Evolutionary conservation across 2,888 invertebrate species (phyloP).

Genomic region (Charanyca ferruginea): DNA sequence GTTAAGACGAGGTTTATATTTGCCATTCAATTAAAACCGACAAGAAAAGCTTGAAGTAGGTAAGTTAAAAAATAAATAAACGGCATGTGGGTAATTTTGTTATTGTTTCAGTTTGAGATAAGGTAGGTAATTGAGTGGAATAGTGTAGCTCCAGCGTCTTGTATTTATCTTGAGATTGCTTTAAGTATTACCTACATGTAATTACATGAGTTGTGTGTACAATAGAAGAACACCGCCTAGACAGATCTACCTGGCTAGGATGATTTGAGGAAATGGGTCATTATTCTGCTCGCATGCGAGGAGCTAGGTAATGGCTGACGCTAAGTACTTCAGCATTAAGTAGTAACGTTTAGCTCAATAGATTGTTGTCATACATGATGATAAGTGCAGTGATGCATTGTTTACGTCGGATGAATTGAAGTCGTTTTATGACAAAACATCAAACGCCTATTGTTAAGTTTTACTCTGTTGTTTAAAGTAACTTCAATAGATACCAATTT

Average conservation of each 20-base stretch:
- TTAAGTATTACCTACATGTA: constrained; percentile 13
- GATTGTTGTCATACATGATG: constrained; percentile 47
- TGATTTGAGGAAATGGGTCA: constrained; percentile 48
- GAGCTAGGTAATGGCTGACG: constrained; percentile 27
- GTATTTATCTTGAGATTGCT: constrained; percentile 27
- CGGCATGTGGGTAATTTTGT: constrained; percentile 5
- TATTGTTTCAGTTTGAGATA: constrained; percentile 9
- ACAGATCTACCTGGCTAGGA: constrained; percentile 17
- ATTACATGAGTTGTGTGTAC: constrained; percentile 14
- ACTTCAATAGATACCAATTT: no score
- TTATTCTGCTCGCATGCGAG: constrained; percentile 47
- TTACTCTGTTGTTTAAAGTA: no score
- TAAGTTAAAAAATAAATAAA: constrained; percentile 11
- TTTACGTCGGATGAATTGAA: constrained; percentile 9
- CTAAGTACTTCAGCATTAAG: constrained; percentile 23
- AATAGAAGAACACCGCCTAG: constrained; percentile 3
- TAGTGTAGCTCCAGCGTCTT: background rate
- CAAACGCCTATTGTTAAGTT: no score
- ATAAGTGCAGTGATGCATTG: constrained; percentile 33
- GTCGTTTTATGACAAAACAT: background rate
- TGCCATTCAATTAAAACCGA: constrained; percentile 28
- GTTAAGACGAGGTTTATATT: constrained; percentile 33
- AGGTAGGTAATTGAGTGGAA: background rate
- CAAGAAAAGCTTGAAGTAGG: background rate
- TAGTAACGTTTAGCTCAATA: constrained; percentile 39